These are phyloP conservation scores for Azemiops feae DNA, from an alignment of 2,113 vertebrate genomes.

Conservation along the genomic window DNA sequence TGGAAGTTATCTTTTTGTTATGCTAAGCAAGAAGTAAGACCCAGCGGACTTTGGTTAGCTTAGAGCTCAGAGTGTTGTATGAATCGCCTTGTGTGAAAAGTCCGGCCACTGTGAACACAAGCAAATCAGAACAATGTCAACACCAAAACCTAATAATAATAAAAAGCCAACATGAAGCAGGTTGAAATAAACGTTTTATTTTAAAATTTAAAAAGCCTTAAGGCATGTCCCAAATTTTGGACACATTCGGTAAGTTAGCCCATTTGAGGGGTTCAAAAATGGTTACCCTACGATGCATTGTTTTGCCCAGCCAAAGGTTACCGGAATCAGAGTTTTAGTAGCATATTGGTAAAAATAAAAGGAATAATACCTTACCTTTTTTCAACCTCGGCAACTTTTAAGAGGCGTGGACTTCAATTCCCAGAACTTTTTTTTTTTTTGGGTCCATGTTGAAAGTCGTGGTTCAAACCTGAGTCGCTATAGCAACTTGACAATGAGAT, in stretches of 20 bases:
- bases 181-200: background rate
- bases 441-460: conserved; percentile 27
- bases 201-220: background rate
- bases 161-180: background rate
- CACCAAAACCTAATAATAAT: background rate
- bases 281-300: background rate
- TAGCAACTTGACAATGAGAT: conserved; percentile 59
- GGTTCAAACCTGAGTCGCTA: conserved; percentile 51
- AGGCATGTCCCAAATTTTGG: no score
- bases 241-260: no score
- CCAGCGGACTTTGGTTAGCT: background rate
- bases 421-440: background rate
- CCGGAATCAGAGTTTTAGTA: background rate
- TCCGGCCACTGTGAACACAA: background rate
- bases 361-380: background rate
- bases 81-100: background rate
- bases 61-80: background rate
- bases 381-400: background rate
- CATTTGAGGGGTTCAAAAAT: background rate
- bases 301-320: background rate
- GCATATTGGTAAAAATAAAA: background rate
- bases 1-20: background rate
- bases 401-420: background rate
- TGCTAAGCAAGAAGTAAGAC: background rate
- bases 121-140: background rate